Percentiles rank a stretch among this genome's conserved stretches.
phyloP scores from a whole-genome alignment of 2,797 vertebrate genomes.

The Sus cebifrons region DNA sequence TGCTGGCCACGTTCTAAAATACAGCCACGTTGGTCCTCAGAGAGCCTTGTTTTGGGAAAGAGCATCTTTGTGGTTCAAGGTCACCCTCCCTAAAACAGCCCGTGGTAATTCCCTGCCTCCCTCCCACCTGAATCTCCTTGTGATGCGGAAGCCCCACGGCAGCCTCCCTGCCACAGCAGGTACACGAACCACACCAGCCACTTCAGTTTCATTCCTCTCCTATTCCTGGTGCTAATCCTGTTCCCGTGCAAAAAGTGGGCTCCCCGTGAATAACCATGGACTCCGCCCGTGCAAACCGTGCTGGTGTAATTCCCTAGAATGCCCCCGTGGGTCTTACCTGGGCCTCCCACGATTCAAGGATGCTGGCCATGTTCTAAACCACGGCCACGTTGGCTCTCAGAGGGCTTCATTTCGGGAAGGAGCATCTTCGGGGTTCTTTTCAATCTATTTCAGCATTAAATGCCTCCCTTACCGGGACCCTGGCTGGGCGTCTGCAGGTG shows the following conservation, averaged over 20 bases:
- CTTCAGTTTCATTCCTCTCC: not conserved
- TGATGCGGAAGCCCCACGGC: not conserved
- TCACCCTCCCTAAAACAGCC: not conserved
- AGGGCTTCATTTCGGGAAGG: no score
- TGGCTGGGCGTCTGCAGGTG: not conserved
- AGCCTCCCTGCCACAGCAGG: no score
- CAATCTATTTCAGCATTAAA: not conserved
- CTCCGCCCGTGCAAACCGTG: fast-evolving
- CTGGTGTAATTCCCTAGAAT: no score
- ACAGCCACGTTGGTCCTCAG: no score
- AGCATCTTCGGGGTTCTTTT: not conserved
- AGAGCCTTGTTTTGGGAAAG: no score
- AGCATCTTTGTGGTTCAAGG: not conserved
- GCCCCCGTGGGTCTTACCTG: not conserved
- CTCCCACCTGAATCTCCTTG: not conserved
- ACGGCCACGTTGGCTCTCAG: no score
- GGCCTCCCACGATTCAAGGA: not conserved
- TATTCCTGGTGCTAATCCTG: not conserved
- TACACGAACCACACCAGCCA: no score
- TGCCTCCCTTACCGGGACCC: not conserved
- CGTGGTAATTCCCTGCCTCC: not conserved
- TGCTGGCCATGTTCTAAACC: no score
- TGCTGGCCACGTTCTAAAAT: not conserved
- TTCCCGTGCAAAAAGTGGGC: no score
- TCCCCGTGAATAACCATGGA: not conserved